phyloP scores from a whole-genome alignment of 2,888 invertebrate genomes.

The Rhogogaster chlorosoma region DNA sequence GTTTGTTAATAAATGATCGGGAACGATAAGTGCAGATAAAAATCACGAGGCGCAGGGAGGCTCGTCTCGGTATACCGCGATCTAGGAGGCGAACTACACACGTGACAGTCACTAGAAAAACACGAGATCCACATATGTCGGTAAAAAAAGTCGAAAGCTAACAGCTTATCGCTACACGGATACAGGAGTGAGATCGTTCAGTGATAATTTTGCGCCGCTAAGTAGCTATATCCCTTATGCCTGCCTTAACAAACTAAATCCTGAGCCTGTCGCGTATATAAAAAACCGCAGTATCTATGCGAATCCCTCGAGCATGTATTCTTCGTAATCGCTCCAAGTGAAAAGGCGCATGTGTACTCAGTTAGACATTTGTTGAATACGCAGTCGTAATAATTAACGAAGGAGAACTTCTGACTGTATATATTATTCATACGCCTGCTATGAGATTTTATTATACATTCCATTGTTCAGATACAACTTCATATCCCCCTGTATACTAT shows the following conservation, averaged over 20 bases:
- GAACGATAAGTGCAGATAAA: background rate
- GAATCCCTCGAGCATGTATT: background rate
- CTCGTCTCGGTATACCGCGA: slow-evolving; percentile 16
- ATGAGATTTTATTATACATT: background rate
- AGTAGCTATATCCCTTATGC: background rate
- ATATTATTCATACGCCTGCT: background rate
- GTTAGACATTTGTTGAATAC: background rate
- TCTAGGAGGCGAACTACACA: background rate
- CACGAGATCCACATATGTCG: slow-evolving; percentile 35
- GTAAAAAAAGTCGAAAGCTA: background rate
- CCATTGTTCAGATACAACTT: background rate
- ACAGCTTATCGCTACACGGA: slow-evolving; percentile 10
- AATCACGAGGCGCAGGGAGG: background rate
- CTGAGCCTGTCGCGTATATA: background rate
- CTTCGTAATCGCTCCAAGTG: background rate
- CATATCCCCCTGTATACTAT: background rate
- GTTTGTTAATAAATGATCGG: background rate
- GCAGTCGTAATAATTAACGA: background rate
- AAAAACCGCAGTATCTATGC: background rate
- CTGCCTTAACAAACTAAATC: background rate
- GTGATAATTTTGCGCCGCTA: background rate
- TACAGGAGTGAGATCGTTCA: background rate
- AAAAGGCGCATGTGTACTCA: background rate
- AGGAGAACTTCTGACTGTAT: background rate
- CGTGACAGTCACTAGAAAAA: slow-evolving; percentile 22